A percentile compares a stretch with the other conserved stretches of the same genome.
Conservation (phyloP, 2,113 vertebrate species). For the Callipepla californica region DNA sequence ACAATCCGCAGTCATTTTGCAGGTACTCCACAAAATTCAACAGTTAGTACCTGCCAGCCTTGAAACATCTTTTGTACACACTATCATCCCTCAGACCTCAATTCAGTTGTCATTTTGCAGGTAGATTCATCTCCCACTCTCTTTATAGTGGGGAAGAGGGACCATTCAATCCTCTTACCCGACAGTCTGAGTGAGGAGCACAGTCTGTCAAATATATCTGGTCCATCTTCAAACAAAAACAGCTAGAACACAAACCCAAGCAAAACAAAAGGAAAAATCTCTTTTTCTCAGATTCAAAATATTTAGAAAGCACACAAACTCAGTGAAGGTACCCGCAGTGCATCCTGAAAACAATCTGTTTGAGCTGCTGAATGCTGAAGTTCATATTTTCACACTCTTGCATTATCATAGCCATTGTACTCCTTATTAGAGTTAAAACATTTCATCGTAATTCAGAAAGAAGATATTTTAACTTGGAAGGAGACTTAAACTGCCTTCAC, state of each 20-base stretch:
- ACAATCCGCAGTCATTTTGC: neutral
- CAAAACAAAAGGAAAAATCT: neutral
- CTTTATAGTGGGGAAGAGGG: neutral
- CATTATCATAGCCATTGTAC: neutral
- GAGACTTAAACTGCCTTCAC: neutral
- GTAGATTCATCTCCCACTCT: neutral
- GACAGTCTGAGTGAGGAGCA: neutral
- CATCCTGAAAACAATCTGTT: neutral
- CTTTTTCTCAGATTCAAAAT: neutral
- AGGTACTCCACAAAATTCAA: neutral
- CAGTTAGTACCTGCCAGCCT: neutral
- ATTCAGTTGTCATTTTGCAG: neutral
- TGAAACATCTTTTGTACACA: neutral
- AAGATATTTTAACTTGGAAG: neutral
- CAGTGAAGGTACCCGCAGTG: neutral
- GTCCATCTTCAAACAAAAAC: neutral
- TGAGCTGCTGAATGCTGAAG: neutral
- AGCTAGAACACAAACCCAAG: neutral
- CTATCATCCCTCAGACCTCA: neutral
- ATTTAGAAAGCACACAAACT: neutral
- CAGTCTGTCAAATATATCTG: neutral
- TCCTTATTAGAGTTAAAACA: neutral
- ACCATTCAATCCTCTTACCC: neutral
- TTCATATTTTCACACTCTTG: neutral
- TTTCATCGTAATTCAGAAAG: neutral